Base-by-base conservation (phyloP, 2,797 vertebrate genomes). In the Prunella strophiata region DNA sequence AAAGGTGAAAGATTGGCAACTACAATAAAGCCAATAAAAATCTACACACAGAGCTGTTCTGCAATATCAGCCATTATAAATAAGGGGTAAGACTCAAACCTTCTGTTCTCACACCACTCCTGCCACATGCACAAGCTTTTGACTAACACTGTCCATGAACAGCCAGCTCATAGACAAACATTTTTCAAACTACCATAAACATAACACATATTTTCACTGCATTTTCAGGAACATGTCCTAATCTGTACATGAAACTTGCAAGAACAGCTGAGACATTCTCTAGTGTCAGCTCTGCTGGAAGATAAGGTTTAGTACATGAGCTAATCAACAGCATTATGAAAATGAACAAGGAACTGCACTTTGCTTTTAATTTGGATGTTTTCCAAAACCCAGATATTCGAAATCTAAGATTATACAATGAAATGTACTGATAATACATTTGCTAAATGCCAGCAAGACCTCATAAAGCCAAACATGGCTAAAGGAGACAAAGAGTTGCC, bases 401-500 rank as follows among this genome's bases (percentile, higher is more conserved):
- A 94, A 80, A 92, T 74, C 42, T 78, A 84, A 85, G 77, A 86
- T 87, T 71, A 84, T 83, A 61, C 54, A 96, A 89, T 34, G 54
- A 88, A 91, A 67, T 13, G 7, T 21, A 67, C 68, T 85, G 84
- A 78, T 88, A 91, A 74, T 9, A 68, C 29, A 55, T 34, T 51
- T 81, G 45, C 36, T 76, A 88, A 80, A 85, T 71, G 68, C 82
- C 78, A 91, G 34, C 27, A 83, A 74, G n/a, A 82, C 11, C 52
- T 95, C 86, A 67, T 6, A 43, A 90, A 91, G 50, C 45, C 77
- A 92, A 71, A 57, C 21, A 34, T 2, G 7, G 23, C 20, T 74
- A 67, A 78, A 87, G 54, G n/a, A 93, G 61, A 93, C 78, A 92
- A 89, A 81, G 67, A 65, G 58, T 16, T 95, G 54, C 66, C 76